These are phyloP conservation scores for Pegoplata infirma DNA, from an alignment of 2,888 invertebrate species.

Conservation along the genomic window DNA sequence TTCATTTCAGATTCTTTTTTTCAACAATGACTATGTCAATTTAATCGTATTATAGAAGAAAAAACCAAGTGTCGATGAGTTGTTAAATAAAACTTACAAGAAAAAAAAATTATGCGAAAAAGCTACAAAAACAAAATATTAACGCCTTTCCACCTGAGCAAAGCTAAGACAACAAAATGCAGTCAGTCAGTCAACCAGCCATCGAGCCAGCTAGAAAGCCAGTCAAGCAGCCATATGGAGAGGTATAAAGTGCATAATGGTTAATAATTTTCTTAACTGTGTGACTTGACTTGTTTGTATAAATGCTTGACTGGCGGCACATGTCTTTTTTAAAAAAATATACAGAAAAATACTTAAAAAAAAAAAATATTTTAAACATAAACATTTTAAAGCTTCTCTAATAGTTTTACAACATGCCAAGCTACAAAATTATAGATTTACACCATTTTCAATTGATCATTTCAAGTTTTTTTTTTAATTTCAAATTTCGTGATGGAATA, in stretches of 20 bases:
- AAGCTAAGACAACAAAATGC: slow-evolving; percentile 15
- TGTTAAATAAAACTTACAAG: slow-evolving; percentile 15
- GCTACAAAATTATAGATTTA: not conserved
- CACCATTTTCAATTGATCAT: no score
- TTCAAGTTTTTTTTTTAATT: no score
- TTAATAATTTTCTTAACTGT: slow-evolving; percentile 55
- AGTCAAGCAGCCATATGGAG: slow-evolving; percentile 19
- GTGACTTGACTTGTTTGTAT: slow-evolving; percentile 30
- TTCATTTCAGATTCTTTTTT: no score
- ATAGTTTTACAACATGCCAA: slow-evolving; percentile 13
- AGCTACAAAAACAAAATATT: slow-evolving; percentile 24
- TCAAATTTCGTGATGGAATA: no score
- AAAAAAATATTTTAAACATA: slow-evolving; percentile 7
- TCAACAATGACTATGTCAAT: not conserved
- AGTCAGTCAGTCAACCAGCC: slow-evolving; percentile 23
- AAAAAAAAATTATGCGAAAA: not conserved
- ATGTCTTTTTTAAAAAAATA: slow-evolving; percentile 31
- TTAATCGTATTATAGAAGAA: slow-evolving; percentile 8
- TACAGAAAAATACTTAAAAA: slow-evolving; percentile 15
- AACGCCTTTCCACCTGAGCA: slow-evolving; percentile 52
- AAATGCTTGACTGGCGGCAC: slow-evolving; percentile 49
- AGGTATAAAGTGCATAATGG: slow-evolving; percentile 37
- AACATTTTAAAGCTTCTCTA: slow-evolving; percentile 12
- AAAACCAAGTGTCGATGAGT: slow-evolving; percentile 27
- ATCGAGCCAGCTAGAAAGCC: not conserved